A percentile compares a stretch with the other conserved stretches of the same genome.
Conservation (phyloP, 2,888 invertebrate species). For the Drosophila robusta region DNA sequence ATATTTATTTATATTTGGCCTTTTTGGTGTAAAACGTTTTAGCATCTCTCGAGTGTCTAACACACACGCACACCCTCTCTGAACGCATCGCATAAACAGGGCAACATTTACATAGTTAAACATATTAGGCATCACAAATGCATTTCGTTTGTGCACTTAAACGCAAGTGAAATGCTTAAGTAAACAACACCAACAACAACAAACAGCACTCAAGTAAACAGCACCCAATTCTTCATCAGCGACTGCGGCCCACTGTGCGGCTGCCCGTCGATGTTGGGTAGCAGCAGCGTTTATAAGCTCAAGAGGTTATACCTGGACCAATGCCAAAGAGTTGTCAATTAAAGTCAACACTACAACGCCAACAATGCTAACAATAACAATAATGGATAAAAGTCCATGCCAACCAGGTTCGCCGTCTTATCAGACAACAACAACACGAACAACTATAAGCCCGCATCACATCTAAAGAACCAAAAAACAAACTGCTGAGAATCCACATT, state of each 20-base stretch:
- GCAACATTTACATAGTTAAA: constrained; percentile 78
- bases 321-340: constrained; percentile 75
- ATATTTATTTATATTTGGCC: constrained; percentile 79
- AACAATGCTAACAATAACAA: constrained; percentile 40
- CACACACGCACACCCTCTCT: constrained; percentile 35
- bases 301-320: constrained; percentile 43
- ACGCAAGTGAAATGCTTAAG: constrained; percentile 73
- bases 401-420: constrained; percentile 43
- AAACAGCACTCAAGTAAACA: constrained; percentile 45
- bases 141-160: constrained; percentile 50
- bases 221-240: neutral
- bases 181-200: constrained; percentile 59
- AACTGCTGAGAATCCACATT: constrained; percentile 67
- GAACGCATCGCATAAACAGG: constrained; percentile 60
- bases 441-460: constrained; percentile 50
- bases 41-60: constrained; percentile 71
- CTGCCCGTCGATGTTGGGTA: constrained; percentile 13
- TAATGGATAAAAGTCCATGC: constrained; percentile 54
- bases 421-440: constrained; percentile 26
- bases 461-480: constrained; percentile 49
- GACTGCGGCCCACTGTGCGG: constrained; percentile 52
- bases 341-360: constrained; percentile 69
- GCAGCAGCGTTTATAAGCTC: constrained; percentile 38
- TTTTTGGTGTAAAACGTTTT: constrained; percentile 70
- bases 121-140: constrained; percentile 68